Base-by-base conservation (phyloP, 1,140 invertebrate species). In the Aphelinus atriplicis region DNA sequence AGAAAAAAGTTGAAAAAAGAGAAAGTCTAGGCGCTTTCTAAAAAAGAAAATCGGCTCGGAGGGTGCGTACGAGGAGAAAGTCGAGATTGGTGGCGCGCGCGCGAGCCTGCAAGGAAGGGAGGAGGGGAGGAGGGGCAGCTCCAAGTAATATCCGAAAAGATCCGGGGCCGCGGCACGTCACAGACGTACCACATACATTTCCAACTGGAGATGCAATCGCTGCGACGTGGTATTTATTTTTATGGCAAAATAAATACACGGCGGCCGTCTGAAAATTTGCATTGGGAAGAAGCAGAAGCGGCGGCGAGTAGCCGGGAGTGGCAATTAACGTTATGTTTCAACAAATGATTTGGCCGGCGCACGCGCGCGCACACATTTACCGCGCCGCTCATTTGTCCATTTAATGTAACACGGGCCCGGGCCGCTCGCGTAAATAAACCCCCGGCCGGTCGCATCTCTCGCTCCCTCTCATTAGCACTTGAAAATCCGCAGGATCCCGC, bases 401-500 rank as follows among this genome's bases (percentile, higher is more conserved):
- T 80, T 75, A 78, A 77, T 74, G 72, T 74, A 74, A 73, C 56
- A 73, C 55, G 56, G 64, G 2, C 43, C 48, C 9, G 10, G 7
- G 7, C 48, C 9, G 58, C 5, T 42, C 58, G 48, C 47, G 62
- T 66, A 64, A 81, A 81, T 80, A 80, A 78, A 69, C 74, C 51
- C 73, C 72, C 63, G 69, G 73, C 60, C 77, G 64, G 76, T 77
- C 77, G 69, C 75, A 74, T 78, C 69, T 64, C 76, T 77, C 78
- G 80, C 78, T 78, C 73, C 77, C 79, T 78, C 81, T 83, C 81
- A 81, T 83, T 83, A 83, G 81, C 81, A 81, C 81, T 77, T 69
- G 57, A 71, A 64, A 79, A 77, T 71, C 76, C 73, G 61, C 63
- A 56, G 60, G 64, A 73, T 26, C 62, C 48, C 55, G 55, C 3